A percentile compares a stretch with the other conserved stretches of the same genome.
Conservation (phyloP, 2,797 vertebrate genomes). For the Phyllotis vaccarum region DNA sequence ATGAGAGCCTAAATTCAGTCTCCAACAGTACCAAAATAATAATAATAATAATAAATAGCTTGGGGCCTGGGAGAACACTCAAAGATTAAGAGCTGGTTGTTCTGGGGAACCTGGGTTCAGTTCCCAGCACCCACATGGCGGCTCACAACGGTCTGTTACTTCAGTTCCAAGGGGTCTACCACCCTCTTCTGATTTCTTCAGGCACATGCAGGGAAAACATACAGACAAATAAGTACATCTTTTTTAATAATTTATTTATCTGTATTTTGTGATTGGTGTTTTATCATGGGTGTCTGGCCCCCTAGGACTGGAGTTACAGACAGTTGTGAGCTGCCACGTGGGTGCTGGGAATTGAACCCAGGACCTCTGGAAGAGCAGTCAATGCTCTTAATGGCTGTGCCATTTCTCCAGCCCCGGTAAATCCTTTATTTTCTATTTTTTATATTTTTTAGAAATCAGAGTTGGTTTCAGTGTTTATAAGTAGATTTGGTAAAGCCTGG, state of each 20-base stretch:
- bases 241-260: background rate
- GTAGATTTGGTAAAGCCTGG: slow-evolving; percentile 52
- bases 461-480: slow-evolving; percentile 56
- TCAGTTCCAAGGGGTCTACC: background rate
- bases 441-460: no score
- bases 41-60: background rate
- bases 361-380: no score
- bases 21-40: background rate
- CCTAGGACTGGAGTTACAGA: no score
- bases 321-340: no score
- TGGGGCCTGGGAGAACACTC: background rate
- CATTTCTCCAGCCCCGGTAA: no score
- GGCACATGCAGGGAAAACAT: background rate
- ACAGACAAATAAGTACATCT: background rate
- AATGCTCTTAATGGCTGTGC: no score
- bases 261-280: no score
- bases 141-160: background rate
- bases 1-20: background rate
- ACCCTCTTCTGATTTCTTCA: background rate
- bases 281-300: no score
- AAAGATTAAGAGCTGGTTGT: background rate
- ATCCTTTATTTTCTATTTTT: no score
- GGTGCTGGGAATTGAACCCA: no score
- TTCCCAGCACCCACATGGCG: background rate
- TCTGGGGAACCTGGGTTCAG: background rate